Base-by-base conservation (phyloP, 2,888 invertebrate species). In the Limenitis camilla region DNA sequence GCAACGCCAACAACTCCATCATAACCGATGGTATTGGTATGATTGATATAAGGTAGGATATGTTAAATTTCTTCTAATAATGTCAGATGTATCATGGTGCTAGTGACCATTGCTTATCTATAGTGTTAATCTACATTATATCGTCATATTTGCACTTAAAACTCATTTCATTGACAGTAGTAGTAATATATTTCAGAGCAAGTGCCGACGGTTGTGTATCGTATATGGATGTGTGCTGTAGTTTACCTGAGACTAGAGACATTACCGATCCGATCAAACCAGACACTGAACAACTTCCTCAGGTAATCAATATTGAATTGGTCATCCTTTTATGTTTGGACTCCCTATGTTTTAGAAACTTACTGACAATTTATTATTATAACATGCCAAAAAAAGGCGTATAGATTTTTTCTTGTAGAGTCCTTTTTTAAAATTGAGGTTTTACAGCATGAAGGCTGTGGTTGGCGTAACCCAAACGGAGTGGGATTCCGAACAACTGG, bases 41-140 rank as follows among this genome's bases (percentile, higher is more conserved):
- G 33, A 91, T 96, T 47, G 94, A 96, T 66, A 92, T 95, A 49
- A 90, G 96, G 90, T 93, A 79, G 65, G 64, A 28, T 9, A 50
- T 6, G 28, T 19, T 19, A 41, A 41, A 7, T 42, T 5, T 42
- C 9, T 10, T 42, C 11, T 32, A 10, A 19, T 11, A 32, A 6
- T 8, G 5, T 11, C 30, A 5, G 31, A 19, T 32, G 29, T 5
- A 9, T 11, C 5, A 28, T 28, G 28, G 6, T 5, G 8, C 10
- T n/a, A 9, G 10, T n/a, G 29, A 41, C 6, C 10, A n/a, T 10
- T 30, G 6, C 10, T 3, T n/a, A 7, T n/a, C 10, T n/a, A 5
- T 5, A 35, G 2, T 5, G 2, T 9, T 35, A n/a, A n/a, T n/a
- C n/a, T n/a, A n/a, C n/a, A n/a, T n/a, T n/a, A n/a, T n/a, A n/a